phyloP scores from a whole-genome alignment of 2,797 vertebrate genomes.

The Macropus fuliginosus region DNA sequence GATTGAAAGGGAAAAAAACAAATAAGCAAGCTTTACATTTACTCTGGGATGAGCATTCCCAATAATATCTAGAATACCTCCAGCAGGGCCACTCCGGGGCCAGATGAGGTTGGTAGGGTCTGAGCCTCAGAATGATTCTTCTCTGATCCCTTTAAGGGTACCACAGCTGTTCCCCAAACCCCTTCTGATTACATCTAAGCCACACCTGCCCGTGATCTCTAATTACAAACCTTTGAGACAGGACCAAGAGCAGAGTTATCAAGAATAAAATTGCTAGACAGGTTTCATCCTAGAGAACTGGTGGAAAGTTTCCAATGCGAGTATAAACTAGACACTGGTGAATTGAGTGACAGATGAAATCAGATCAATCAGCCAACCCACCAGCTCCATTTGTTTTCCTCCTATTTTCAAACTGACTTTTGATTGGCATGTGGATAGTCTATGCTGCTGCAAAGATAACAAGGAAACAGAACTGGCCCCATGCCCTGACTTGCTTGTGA shows the following conservation, averaged over 20 bases:
- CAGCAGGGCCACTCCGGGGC: background rate
- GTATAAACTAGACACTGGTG: slow-evolving; percentile 28
- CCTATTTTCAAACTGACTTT: background rate
- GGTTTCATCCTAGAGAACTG: background rate
- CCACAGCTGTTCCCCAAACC: background rate
- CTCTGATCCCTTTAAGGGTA: background rate
- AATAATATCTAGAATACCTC: background rate
- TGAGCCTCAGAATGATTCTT: background rate
- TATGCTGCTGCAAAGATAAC: background rate
- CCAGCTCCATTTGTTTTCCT: background rate
- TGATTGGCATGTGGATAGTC: background rate
- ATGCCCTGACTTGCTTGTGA: background rate
- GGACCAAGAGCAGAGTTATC: background rate
- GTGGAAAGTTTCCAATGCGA: background rate
- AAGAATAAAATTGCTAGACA: background rate
- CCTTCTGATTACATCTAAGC: background rate
- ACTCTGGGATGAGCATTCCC: background rate
- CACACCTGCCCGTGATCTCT: background rate
- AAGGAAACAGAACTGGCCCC: background rate
- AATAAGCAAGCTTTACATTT: background rate
- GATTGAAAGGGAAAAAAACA: background rate
- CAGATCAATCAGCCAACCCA: background rate
- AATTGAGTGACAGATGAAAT: background rate
- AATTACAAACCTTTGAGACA: background rate
- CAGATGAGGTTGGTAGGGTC: background rate